Evolutionary conservation across 2,113 vertebrate species (phyloP).

Genomic region (Leucoraja erinaceus): DNA sequence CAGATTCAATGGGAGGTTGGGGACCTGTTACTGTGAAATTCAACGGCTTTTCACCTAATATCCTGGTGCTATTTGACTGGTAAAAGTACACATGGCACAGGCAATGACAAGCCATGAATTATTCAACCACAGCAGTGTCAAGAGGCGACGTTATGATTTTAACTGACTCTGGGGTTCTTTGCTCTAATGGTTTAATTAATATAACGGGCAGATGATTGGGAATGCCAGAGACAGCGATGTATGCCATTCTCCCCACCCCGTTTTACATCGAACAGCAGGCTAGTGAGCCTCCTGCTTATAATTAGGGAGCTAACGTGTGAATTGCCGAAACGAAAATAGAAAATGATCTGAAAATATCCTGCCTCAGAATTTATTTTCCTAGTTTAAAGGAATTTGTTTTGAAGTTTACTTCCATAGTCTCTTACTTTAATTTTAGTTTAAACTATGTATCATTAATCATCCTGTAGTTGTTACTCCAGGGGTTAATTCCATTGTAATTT

Average conservation of each 20-base stretch:
- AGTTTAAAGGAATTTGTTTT: background rate
- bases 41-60: background rate
- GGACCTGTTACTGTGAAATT: background rate
- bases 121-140: background rate
- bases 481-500: background rate
- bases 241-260: background rate
- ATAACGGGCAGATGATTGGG: background rate
- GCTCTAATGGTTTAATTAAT: slow-evolving; percentile 15
- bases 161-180: background rate
- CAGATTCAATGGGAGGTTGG: background rate
- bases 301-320: background rate
- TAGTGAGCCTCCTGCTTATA: slow-evolving; percentile 1
- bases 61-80: background rate
- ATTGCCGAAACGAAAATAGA: slow-evolving; percentile 3
- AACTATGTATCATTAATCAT: background rate
- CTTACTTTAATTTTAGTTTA: background rate
- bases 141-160: background rate
- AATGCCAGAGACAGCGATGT: background rate
- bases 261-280: background rate
- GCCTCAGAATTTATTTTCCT: background rate
- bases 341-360: background rate
- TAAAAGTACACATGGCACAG: background rate
- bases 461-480: background rate
- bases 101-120: background rate
- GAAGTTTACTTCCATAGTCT: background rate